Conservation (phyloP, 2,797 vertebrate species). For the Epinephelus malabaricus region DNA sequence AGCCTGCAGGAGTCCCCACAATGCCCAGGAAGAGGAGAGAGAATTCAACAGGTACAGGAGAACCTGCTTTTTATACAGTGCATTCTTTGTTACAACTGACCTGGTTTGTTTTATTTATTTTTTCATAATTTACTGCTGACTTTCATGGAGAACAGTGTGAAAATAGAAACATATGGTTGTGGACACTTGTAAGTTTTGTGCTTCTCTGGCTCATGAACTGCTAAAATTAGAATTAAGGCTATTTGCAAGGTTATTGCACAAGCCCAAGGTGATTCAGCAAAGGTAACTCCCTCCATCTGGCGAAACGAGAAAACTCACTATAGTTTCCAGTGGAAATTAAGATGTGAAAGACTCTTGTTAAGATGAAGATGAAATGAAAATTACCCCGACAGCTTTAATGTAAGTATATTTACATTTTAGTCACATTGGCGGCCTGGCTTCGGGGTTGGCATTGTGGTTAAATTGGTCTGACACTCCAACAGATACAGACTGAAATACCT, state of each 20-base stretch:
- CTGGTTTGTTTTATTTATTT: background rate
- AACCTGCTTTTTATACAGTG: background rate
- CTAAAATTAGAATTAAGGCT: background rate
- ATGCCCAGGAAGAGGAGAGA: slow-evolving; percentile 81
- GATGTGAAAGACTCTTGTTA: too few species aligned
- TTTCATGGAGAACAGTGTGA: too few species aligned
- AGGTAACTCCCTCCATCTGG: background rate
- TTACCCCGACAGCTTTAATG: background rate
- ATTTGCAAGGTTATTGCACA: background rate
- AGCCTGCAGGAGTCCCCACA: slow-evolving; percentile 88
- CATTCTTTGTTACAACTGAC: background rate
- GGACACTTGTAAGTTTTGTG: too few species aligned
- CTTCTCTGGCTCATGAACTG: background rate
- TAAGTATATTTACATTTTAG: background rate
- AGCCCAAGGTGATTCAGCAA: background rate
- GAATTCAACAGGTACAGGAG: slow-evolving; percentile 87
- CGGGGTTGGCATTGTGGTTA: background rate
- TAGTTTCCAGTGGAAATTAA: too few species aligned
- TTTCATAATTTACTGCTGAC: background rate
- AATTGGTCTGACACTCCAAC: background rate
- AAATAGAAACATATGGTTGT: too few species aligned
- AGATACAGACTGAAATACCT: background rate
- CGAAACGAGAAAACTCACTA: background rate
- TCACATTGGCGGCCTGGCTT: background rate
- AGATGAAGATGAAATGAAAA: background rate